Conservation (phyloP, 2,113 vertebrate species). For the Brachyhypopomus gauderio region DNA sequence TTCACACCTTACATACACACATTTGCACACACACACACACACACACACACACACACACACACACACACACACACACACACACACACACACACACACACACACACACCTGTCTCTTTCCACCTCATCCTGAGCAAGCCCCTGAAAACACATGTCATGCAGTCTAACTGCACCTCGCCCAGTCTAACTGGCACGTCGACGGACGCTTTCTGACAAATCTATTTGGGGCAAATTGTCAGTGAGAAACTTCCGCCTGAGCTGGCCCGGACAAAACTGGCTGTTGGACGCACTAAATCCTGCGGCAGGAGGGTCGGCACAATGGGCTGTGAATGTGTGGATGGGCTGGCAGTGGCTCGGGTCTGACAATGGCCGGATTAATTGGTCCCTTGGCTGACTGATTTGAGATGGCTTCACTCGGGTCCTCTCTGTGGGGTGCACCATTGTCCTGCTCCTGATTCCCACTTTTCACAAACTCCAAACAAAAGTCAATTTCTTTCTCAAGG, state of each 20-base stretch:
- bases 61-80: background rate
- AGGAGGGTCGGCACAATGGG: conserved; percentile 97
- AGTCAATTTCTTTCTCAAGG: conserved; percentile 99
- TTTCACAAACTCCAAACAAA: conserved; percentile 99
- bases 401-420: conserved; percentile 97
- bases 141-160: conserved; percentile 62
- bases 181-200: conserved; percentile 72
- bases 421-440: conserved; percentile 98
- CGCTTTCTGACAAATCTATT: conserved; percentile 99
- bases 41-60: conserved; percentile 3
- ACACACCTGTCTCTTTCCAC: conserved; percentile 4
- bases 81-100: conserved; percentile 12
- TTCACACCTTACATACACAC: no score
- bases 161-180: conserved; percentile 59
- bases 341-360: conserved; percentile 92
- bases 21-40: no score
- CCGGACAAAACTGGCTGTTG: conserved; percentile 99
- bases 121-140: conserved; percentile 38
- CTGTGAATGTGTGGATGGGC: conserved; percentile 96
- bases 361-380: conserved; percentile 99
- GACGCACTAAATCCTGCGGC: conserved; percentile 99
- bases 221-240: conserved; percentile 99
- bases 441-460: conserved; percentile 99
- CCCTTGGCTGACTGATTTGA: conserved; percentile 99
- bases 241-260: conserved; percentile 99